Evolutionary conservation across 1,140 invertebrate genomes (phyloP), one percentile per base, ranked within the genome.

Genomic region (Drosophila mauritiana): DNA sequence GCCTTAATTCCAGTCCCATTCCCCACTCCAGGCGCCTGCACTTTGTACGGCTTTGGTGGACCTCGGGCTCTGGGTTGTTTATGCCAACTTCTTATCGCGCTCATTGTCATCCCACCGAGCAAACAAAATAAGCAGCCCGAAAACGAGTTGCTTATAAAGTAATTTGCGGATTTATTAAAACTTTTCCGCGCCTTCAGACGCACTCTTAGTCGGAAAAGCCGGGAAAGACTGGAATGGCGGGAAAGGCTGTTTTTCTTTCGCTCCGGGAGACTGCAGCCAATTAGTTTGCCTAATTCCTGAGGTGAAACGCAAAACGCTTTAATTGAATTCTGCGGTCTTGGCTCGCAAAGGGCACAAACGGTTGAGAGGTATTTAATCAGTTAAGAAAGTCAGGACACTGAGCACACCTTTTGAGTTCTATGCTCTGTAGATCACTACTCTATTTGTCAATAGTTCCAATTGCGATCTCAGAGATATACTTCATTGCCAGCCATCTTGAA

Each of bases 151-250:
- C 84, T 89, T 88, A 78, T 84, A 80, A 89, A 88, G 84, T 84
- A 88, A 88, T 88, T 88, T 88, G 73, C 77, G 58, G 62, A 88
- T 88, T 88, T 88, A 89, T 88, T 80, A 88, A 88, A 88, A 88
- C 48, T 88, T 85, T 80, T 72, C 42, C 46, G 72, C 76, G 79
- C 80, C 70, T 82, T 75, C 85, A 62, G 54, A 75, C 63, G 78
- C 69, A 37, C 42, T 57, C 46, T 64, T 55, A 49, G 62, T 86
- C 75, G 69, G 45, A 17, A 25, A 46, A 25, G 31, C 7, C 7
- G 27, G 7, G 27, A 31, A 31, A 31, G 7, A 1, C 1, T 11
- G 36, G 36, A 37, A 15, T 5, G 3, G 34, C 15, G 43, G 8
- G 49, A 70, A 70, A 70, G 25, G 42, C 49, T 69, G 48, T 34